Percentiles rank a stretch among this genome's conserved stretches.
Evolutionary conservation across 1,140 invertebrate species (phyloP).

Genomic region (Drosophila malerkotliana): DNA sequence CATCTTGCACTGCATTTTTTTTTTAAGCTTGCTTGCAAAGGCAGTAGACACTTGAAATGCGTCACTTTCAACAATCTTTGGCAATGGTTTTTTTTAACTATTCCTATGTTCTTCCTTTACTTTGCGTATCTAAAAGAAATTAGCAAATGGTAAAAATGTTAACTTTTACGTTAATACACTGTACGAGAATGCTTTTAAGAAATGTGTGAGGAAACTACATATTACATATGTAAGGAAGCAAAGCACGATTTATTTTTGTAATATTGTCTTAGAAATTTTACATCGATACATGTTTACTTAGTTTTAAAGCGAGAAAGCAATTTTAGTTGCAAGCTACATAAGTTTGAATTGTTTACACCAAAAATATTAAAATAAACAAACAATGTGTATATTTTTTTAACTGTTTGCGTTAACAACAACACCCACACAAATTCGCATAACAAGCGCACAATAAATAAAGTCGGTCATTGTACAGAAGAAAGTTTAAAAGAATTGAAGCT

Average conservation of each 20-base stretch:
- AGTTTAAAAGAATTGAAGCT: neutral
- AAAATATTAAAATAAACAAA: conserved; percentile 81
- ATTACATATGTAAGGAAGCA: conserved; percentile 48
- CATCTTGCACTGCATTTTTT: conserved; percentile 70
- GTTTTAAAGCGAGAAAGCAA: conserved; percentile 65
- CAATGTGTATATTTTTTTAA: conserved; percentile 67
- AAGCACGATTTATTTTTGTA: conserved; percentile 62
- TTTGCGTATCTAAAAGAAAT: conserved; percentile 28
- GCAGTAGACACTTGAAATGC: conserved; percentile 5
- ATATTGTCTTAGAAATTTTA: conserved; percentile 66
- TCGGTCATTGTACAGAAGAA: neutral
- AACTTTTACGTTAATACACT: conserved; percentile 53
- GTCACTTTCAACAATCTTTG: conserved; percentile 44
- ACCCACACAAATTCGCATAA: conserved; percentile 28
- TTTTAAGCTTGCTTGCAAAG: conserved; percentile 5
- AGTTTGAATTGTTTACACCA: conserved; percentile 80
- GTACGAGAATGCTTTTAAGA: conserved; percentile 51
- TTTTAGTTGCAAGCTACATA: conserved; percentile 72
- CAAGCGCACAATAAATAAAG: conserved; percentile 18
- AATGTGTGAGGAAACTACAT: conserved; percentile 59
- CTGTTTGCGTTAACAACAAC: conserved; percentile 46
- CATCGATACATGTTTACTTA: conserved; percentile 75
- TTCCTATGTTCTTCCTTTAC: conserved; percentile 14
- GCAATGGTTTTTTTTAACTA: conserved; percentile 25
- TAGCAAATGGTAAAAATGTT: conserved; percentile 66